phyloP scores from a whole-genome alignment of 2,113 vertebrate genomes.

The Aplodontia rufa region DNA sequence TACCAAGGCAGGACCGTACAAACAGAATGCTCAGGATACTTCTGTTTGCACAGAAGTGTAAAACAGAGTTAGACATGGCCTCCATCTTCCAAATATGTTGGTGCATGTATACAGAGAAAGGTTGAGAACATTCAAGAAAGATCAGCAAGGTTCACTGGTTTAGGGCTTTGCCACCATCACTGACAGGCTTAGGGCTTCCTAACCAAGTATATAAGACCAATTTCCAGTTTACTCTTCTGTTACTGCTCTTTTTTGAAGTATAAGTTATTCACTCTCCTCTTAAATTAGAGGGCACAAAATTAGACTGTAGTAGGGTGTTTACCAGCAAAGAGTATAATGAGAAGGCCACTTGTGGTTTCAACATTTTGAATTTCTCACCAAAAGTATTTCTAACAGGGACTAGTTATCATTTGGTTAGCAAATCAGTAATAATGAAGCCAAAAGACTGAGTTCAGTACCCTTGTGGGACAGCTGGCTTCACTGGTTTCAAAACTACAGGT shows the following conservation, averaged over 20 bases:
- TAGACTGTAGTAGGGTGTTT: slow-evolving; percentile 35
- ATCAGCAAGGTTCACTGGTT: not conserved
- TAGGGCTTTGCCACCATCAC: not conserved
- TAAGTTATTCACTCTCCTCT: slow-evolving; percentile 58
- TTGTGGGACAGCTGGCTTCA: not conserved
- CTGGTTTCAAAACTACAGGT: not conserved
- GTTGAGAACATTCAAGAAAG: not conserved
- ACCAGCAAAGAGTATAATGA: slow-evolving; percentile 45
- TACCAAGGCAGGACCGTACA: not conserved
- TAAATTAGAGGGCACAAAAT: slow-evolving; percentile 62
- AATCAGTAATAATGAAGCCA: slow-evolving; percentile 52
- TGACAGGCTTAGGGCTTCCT: not conserved
- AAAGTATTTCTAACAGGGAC: slow-evolving; percentile 53
- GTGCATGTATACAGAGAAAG: not conserved
- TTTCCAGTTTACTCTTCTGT: slow-evolving; percentile 20
- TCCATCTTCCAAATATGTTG: not conserved
- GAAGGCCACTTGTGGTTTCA: slow-evolving; percentile 56
- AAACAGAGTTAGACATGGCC: not conserved
- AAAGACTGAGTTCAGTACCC: not conserved
- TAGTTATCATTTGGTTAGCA: slow-evolving; percentile 52
- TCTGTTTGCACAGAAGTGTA: not conserved
- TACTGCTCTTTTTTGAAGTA: slow-evolving; percentile 23
- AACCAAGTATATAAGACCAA: slow-evolving; percentile 11
- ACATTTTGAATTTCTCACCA: slow-evolving; percentile 61
- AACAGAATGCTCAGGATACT: not conserved